Percentiles rank a stretch among this genome's conserved stretches.
Conservation (phyloP, 1,140 invertebrate species). For the Papilio polyxenes region DNA sequence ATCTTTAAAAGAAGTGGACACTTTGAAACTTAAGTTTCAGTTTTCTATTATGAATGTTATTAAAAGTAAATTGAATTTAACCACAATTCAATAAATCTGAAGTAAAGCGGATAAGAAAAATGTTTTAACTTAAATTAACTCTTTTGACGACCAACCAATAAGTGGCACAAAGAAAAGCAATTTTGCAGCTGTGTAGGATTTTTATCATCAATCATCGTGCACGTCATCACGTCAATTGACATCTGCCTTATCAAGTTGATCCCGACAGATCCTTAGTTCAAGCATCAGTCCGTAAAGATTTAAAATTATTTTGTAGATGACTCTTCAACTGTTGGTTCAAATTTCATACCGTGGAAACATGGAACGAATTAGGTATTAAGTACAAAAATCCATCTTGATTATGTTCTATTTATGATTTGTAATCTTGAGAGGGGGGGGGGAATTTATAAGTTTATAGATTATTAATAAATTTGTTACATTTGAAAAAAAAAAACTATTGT, state of each 20-base stretch:
- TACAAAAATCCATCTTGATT: neutral
- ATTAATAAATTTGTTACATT: too few species aligned
- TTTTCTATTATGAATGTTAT: neutral
- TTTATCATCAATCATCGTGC: conserved; percentile 34
- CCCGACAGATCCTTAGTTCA: conserved; percentile 29
- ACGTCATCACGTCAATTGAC: conserved; percentile 4
- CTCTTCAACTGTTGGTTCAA: conserved; percentile 21
- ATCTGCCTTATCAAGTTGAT: conserved; percentile 36
- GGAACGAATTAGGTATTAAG: neutral
- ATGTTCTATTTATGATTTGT: too few species aligned
- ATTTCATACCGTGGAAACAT: neutral
- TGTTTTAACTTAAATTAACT: neutral
- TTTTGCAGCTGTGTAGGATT: conserved; percentile 1
- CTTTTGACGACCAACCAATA: neutral
- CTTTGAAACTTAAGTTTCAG: neutral
- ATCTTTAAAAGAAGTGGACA: neutral
- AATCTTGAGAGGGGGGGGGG: too few species aligned
- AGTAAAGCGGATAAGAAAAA: neutral
- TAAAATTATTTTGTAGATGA: conserved; percentile 6
- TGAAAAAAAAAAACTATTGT: too few species aligned
- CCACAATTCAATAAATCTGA: neutral
- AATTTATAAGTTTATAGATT: too few species aligned
- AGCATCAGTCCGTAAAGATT: conserved; percentile 25
- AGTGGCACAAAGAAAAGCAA: conserved; percentile 23
- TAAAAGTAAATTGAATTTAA: neutral